Conservation (phyloP, 2,888 invertebrate genomes). For the Oligia fasciuncula region DNA sequence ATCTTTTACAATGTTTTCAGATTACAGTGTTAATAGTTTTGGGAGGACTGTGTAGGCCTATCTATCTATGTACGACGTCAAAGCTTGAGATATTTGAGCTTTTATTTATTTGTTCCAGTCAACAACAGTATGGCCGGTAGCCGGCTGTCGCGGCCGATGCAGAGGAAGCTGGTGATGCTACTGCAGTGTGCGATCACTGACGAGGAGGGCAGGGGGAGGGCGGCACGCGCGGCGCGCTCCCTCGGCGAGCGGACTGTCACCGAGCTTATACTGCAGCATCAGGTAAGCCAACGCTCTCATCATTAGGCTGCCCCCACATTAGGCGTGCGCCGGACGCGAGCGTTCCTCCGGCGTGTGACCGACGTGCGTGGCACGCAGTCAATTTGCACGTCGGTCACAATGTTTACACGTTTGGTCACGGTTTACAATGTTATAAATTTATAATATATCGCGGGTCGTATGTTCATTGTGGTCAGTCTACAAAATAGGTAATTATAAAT, state of each 20-base stretch:
- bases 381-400: no score
- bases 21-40: not conserved
- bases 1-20: no score
- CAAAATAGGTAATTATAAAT: not conserved
- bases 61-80: not conserved
- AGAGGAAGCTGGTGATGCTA: slow-evolving; percentile 97
- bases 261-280: slow-evolving; percentile 97
- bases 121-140: slow-evolving; percentile 76
- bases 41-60: not conserved
- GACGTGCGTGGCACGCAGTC: no score
- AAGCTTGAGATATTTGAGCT: not conserved
- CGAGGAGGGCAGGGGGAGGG: slow-evolving; percentile 95
- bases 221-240: slow-evolving; percentile 96
- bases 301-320: no score
- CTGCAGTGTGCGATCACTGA: slow-evolving; percentile 97
- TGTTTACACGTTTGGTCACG: no score
- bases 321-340: no score
- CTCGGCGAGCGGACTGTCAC: slow-evolving; percentile 98
- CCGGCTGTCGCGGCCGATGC: slow-evolving; percentile 96
- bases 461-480: not conserved
- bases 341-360: no score
- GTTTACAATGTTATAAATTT: not conserved
- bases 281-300: slow-evolving; percentile 72
- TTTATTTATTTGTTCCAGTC: slow-evolving; percentile 62
- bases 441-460: not conserved